Base-by-base conservation (phyloP, 2,113 vertebrate genomes). In the Bubo scandiacus region DNA sequence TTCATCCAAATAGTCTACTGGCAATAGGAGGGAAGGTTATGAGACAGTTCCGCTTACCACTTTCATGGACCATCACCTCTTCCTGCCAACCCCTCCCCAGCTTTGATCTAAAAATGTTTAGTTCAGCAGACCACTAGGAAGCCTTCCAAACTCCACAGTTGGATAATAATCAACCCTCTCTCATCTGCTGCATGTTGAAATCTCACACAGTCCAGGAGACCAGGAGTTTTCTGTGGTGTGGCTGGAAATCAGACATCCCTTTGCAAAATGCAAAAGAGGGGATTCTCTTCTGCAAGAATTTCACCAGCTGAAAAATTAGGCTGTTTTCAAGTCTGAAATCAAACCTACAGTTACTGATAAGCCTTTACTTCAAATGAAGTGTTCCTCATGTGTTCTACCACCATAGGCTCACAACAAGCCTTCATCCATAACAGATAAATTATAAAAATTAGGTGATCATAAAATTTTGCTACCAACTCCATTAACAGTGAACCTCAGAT, bases 51-150 rank as follows among this genome's bases (percentile, higher is more conserved):
- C 90, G 92, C 81, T 93, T 58, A 10, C 71, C 67, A 86, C 70
- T 88, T 95, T 88, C 95, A 97, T 87, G 95, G 95, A 65, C 94
- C 92, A 94, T 92, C 94, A 90, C 86, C 72, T 92, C 89, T 65
- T 52, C 58, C 90, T 91, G 93, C 95, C 95, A 97, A 51, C 38
- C 81, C 79, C 78, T 95, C 62, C 94, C 86, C 83, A 62, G 95
- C 86, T 95, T 91, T 95, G 90, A 91, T 84, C 94, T 95, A 62
- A 90, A 94, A 95, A 70, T 34, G 29, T 74, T 97, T 70, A 66
- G 63, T 88, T 90, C 93, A 83, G 87, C 81, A 92, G 87, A 86
- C 62, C 78, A 81, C 93, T 91, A 85, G 93, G 93, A 96, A 73
- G 27, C 79, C 59, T 88, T 97, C 91, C 95, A 97, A 88, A 85